Evolutionary conservation across 2,113 vertebrate species (phyloP).

Genomic region (Haemorhous mexicanus): DNA sequence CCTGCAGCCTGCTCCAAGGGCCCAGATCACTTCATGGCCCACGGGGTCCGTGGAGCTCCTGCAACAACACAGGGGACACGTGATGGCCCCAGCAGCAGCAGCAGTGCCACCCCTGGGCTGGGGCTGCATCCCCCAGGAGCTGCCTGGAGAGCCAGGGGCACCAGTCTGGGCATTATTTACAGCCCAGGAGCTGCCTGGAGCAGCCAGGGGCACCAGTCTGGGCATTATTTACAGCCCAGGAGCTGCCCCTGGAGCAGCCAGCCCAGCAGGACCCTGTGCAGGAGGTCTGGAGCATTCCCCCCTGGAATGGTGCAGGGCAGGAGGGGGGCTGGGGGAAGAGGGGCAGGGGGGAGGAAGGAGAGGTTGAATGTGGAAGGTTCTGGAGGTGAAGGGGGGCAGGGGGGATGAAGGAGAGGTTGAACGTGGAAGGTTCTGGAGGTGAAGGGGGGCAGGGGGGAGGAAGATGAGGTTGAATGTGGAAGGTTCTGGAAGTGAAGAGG

Average conservation of each 20-base stretch:
- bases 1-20: slow-evolving; percentile 94
- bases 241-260: neutral
- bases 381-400: too few species aligned
- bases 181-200: neutral
- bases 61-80: neutral
- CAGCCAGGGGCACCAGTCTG: neutral
- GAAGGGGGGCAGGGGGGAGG: too few species aligned
- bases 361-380: too few species aligned
- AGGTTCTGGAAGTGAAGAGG: too few species aligned
- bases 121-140: neutral
- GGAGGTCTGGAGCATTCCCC: neutral
- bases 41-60: slow-evolving; percentile 97
- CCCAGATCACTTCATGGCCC: slow-evolving; percentile 98
- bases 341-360: too few species aligned
- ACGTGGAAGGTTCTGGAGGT: too few species aligned
- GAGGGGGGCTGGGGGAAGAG: neutral
- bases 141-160: neutral
- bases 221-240: neutral
- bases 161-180: too few species aligned
- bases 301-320: neutral
- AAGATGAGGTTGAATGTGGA: too few species aligned
- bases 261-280: neutral
- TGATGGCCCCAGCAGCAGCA: fast-evolving
- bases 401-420: too few species aligned
- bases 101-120: fast-evolving